Evolutionary conservation across 1,140 invertebrate genomes (phyloP), one percentile per base, ranked within the genome.

Genomic region (Bicyclus anynana): DNA sequence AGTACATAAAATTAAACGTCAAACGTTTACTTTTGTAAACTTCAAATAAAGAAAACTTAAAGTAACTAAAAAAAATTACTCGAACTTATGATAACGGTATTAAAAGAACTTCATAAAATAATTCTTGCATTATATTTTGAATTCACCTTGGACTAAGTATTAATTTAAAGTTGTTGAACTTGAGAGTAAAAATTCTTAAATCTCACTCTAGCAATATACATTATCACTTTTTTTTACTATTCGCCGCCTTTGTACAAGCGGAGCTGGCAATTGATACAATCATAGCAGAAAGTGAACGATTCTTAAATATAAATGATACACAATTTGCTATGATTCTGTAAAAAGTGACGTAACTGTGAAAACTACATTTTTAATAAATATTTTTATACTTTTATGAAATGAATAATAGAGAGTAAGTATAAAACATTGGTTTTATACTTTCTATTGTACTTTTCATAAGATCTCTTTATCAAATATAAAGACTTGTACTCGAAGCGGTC

Each of bases 251-350:
- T 58, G 27, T 52, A 58, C 38, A 58, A 29, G 17, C 48, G 21
- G 48, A 53, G 65, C 69, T 64, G 55, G 56, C 64, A 69, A 79
- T 77, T 78, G 76, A 82, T 82, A 79, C 73, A 78, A 82, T 84
- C 79, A 74, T 79, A 72, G 73, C 59, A 71, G 77, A 80, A 77
- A 80, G 72, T 76, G 78, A 80, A 82, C 80, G 73, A 74, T 75
- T 76, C 64, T 76, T 81, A 80, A 52, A n/a, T n/a, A n/a, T 56
- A 56, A 56, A 52, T 46, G 56, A 58, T 58, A 48, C 37, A 27
- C 55, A 44, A 44, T 44, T 44, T 21, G 6, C 40, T 5, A 12
- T 12, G 5, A n/a, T 3, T 21, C 10, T 12, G 2, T 12, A 2
- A 14, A 12, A 21, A 44, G 5, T 4, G 9, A 10, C 18, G n/a